These are phyloP conservation scores for Drosophila siamana DNA, from an alignment of 2,888 invertebrate species.

Conservation along the genomic window DNA sequence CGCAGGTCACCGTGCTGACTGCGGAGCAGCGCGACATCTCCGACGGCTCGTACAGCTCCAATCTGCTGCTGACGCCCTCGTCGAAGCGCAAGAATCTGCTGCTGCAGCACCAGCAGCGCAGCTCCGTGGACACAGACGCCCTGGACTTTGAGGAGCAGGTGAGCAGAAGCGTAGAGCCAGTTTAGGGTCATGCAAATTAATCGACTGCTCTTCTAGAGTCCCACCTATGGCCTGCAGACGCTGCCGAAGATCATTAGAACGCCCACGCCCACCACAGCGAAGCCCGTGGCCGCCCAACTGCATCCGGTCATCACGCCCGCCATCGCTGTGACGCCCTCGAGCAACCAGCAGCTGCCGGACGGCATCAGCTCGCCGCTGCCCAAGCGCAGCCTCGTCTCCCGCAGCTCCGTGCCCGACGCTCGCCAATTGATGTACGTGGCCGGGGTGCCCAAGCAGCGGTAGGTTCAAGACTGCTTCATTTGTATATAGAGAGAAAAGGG, in stretches of 20 bases:
- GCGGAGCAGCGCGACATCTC: conserved; percentile 86
- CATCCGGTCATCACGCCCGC: conserved; percentile 84
- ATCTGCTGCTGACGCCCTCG: conserved; percentile 90
- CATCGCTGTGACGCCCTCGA: conserved; percentile 87
- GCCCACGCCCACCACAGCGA: conserved; percentile 68
- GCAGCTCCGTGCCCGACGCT: conserved; percentile 61
- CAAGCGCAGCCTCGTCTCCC: conserved; percentile 52
- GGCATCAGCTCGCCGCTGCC: conserved; percentile 59
- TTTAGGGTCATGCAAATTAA: too few relatives aligned
- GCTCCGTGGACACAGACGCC: conserved; percentile 94
- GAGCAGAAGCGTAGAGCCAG: too few relatives aligned
- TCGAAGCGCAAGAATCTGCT: conserved; percentile 92
- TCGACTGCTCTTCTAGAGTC: conserved; percentile 68
- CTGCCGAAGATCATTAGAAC: conserved; percentile 72
- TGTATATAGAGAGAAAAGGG: too few relatives aligned
- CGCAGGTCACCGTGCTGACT: conserved; percentile 93
- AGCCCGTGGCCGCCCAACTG: conserved; percentile 46
- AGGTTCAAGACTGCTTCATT: neutral
- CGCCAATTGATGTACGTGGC: conserved; percentile 68
- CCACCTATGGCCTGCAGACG: conserved; percentile 78
- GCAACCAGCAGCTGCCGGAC: conserved; percentile 43
- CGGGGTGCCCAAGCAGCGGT: conserved; percentile 69
- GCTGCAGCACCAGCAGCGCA: conserved; percentile 93
- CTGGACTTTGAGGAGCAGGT: conserved; percentile 90
- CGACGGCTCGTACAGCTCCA: conserved; percentile 85